A percentile compares a stretch with the other conserved stretches of the same genome.
phyloP scores from a whole-genome alignment of 2,113 vertebrate genomes.

The Procavia capensis region DNA sequence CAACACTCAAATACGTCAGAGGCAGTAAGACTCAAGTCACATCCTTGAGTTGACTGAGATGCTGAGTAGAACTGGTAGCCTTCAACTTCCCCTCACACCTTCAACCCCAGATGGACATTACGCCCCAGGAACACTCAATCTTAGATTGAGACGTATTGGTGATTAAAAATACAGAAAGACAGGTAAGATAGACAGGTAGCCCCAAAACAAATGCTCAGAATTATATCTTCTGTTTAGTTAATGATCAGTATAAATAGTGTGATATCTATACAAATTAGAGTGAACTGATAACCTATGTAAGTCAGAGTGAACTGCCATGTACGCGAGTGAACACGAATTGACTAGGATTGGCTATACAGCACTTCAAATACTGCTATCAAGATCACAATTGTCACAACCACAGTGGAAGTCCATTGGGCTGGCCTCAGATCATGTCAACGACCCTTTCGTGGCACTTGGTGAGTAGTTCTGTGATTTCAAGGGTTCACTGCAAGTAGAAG shows the following conservation, averaged over 20 bases:
- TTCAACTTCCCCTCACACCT: background rate
- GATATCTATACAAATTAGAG: background rate
- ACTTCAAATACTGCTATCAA: background rate
- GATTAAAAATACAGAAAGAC: constrained; percentile 27
- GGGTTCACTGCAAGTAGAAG: background rate
- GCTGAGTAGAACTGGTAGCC: background rate
- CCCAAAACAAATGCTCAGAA: background rate
- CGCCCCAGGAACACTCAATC: background rate
- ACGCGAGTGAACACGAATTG: background rate
- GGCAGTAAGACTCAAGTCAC: constrained; percentile 65
- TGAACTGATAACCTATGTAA: background rate
- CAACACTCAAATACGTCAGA: constrained; percentile 50
- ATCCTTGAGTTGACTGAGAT: constrained; percentile 29
- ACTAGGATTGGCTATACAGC: background rate
- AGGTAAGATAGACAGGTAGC: background rate
- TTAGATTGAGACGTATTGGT: background rate
- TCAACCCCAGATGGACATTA: background rate
- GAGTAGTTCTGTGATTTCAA: background rate
- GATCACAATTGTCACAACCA: background rate
- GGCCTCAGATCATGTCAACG: background rate
- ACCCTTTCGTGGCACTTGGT: background rate
- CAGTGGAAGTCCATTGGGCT: background rate
- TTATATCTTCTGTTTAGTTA: background rate
- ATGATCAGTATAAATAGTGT: background rate
- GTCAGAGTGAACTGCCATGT: background rate